Conservation (phyloP, 2,113 vertebrate species). For the Larimichthys crocea region DNA sequence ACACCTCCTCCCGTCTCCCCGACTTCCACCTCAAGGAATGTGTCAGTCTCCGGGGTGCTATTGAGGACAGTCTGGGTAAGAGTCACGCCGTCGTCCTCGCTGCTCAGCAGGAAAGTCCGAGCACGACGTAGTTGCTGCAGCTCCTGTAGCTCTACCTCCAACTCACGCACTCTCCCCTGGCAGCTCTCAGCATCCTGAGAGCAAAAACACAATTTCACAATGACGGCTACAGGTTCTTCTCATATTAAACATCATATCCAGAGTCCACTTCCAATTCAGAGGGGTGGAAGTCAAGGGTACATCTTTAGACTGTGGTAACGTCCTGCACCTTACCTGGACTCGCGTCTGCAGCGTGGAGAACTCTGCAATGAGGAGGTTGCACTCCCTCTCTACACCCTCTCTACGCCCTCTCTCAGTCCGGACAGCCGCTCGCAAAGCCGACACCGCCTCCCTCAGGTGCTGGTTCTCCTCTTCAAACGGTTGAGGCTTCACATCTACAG, state of each 20-base stretch:
- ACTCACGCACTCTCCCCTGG: conserved; percentile 91
- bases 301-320: not conserved
- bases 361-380: conserved; percentile 89
- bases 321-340: conserved; percentile 67
- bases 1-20: conserved; percentile 75
- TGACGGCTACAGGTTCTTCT: not conserved
- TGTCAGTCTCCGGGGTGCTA: conserved; percentile 90
- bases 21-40: conserved; percentile 73
- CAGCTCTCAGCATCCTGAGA: conserved; percentile 90
- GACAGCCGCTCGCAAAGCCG: conserved; percentile 89
- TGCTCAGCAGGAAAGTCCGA: conserved; percentile 89
- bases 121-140: conserved; percentile 95
- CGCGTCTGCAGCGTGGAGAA: conserved; percentile 91
- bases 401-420: conserved; percentile 91
- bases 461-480: conserved; percentile 93
- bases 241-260: not conserved
- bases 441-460: conserved; percentile 90
- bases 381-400: conserved; percentile 92
- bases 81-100: conserved; percentile 88
- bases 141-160: conserved; percentile 95
- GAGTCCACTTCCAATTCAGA: not conserved
- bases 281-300: not conserved
- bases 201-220: not conserved
- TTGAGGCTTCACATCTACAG: conserved; percentile 86
- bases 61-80: conserved; percentile 91